phyloP scores from a whole-genome alignment of 2,113 vertebrate species.

The Lophura nycthemera region DNA sequence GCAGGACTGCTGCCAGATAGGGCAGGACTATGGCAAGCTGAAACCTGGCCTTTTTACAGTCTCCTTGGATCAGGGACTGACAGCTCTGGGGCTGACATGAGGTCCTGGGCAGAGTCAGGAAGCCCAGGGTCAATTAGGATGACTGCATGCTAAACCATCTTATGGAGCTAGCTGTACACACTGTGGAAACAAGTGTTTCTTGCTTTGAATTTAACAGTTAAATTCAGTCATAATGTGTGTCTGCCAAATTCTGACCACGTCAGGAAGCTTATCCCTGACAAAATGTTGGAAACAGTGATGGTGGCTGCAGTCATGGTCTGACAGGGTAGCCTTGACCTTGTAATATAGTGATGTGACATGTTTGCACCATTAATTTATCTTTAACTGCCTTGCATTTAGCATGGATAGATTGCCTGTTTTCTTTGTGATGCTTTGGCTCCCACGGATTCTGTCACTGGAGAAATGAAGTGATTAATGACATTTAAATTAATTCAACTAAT shows the following conservation, averaged over 20 bases:
- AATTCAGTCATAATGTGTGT: background rate
- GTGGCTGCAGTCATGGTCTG: background rate
- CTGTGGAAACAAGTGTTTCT: background rate
- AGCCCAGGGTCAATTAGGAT: background rate
- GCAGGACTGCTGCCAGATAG: background rate
- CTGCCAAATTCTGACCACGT: background rate
- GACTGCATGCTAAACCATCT: background rate
- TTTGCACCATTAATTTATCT: constrained; percentile 21
- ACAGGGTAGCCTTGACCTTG: background rate
- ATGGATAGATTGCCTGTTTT: background rate
- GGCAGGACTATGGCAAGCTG: background rate
- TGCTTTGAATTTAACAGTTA: background rate
- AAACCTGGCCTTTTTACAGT: too few relatives aligned
- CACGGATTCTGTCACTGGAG: background rate
- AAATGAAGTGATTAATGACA: constrained; percentile 43
- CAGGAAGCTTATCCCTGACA: background rate
- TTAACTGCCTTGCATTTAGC: background rate
- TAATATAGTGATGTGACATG: background rate
- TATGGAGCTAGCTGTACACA: background rate
- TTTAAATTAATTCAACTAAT: constrained; percentile 51
- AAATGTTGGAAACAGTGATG: background rate
- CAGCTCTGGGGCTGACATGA: background rate
- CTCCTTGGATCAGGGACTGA: background rate
- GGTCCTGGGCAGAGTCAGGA: background rate
- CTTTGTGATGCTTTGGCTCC: constrained; percentile 26